A percentile compares a stretch with the other conserved stretches of the same genome.
These are phyloP conservation scores for Augiades crinisus DNA, from an alignment of 2,888 invertebrate species.

Conservation along the genomic window DNA sequence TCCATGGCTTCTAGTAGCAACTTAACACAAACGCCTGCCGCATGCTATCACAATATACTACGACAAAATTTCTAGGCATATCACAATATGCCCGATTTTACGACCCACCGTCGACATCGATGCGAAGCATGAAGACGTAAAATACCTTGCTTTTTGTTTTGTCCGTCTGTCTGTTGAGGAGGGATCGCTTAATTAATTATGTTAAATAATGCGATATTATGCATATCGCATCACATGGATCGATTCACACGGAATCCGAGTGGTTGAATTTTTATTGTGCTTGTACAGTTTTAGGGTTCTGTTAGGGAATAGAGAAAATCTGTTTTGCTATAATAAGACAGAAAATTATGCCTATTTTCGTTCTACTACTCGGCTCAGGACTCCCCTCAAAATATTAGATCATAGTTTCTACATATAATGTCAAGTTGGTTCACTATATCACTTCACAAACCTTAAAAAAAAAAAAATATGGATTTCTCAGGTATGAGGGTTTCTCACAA, in stretches of 20 bases:
- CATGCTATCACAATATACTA: too few relatives aligned
- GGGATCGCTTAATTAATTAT: constrained; percentile 69
- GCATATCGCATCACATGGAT: constrained; percentile 71
- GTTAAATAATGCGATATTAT: constrained; percentile 75
- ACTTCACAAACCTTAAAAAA: too few relatives aligned
- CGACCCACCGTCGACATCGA: constrained; percentile 36
- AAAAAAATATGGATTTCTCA: too few relatives aligned
- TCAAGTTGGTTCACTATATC: too few relatives aligned
- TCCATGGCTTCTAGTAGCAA: too few relatives aligned
- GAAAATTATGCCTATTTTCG: too few relatives aligned
- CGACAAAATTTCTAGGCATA: background rate
- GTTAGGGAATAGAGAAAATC: background rate
- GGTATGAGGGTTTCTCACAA: too few relatives aligned
- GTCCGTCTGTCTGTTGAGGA: constrained; percentile 60
- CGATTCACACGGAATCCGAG: constrained; percentile 46
- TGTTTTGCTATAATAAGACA: too few relatives aligned
- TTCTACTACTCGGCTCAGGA: too few relatives aligned
- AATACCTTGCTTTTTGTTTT: constrained; percentile 64
- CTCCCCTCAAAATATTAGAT: too few relatives aligned
- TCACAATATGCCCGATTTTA: background rate
- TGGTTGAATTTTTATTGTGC: constrained; percentile 36
- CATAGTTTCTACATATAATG: too few relatives aligned
- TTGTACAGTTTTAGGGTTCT: background rate
- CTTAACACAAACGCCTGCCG: too few relatives aligned
- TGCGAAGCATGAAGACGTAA: constrained; percentile 63